Evolutionary conservation across 2,888 invertebrate species (phyloP), one percentile per base, ranked within the genome.

Genomic region (Macrosoma leucophasiata): DNA sequence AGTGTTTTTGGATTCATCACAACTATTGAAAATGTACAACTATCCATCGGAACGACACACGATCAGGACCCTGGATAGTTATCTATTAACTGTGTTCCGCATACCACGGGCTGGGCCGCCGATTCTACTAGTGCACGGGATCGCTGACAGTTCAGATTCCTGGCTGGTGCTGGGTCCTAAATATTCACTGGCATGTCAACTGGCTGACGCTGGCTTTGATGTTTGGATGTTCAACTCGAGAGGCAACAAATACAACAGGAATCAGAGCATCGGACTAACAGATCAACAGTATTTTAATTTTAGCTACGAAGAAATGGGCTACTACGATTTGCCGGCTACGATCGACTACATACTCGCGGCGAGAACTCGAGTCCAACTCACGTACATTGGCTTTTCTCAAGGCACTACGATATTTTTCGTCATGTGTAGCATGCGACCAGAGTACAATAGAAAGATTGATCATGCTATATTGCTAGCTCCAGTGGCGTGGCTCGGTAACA

Each of bases 361-460:
- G 15, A 77, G 71, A 17, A 49, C 48, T 8, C 48, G 48, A 17
- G 28, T 45, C 18, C 62, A 66, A 49, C 40, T 81, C 19, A 65
- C 65, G n/a, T 81, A 78, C 40, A 51, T 81, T 23, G 81, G 77
- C 37, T 81, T 71, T 55, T 81, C 81, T 13, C 78, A 79, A 59
- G 79, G 81, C 33, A 73, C 75, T 1, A 77, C 77, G 2, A 57
- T 66, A 25, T 78, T 81, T 44, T 57, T 78, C 18, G 66, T 77
- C 1, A 61, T 81, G 69, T 69, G 75, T 46, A 76, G 74, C 38
- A 41, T 58, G 47, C 58, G 43, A 29, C 75, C 75, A 2, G 71
- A 72, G 37, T 81, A 73, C 46, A 79, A 79, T 41, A 48, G 52
- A 4, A 77, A 74, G 53, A 70, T 81, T 30, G 56, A 66, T 33